Conservation (phyloP, 2,113 vertebrate genomes). For the Neotragus moschatus region DNA sequence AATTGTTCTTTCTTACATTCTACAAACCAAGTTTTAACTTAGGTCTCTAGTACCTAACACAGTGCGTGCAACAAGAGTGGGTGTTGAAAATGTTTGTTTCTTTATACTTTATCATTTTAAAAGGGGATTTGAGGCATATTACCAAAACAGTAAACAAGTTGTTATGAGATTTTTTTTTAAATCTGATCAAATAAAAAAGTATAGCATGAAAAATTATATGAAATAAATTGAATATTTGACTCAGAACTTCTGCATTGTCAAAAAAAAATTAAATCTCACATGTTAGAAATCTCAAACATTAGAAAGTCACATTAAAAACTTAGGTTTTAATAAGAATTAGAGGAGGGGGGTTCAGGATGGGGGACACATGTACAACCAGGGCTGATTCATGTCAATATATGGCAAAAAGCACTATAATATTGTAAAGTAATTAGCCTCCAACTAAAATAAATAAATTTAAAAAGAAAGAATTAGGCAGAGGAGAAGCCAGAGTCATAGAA, state of each 20-base stretch:
- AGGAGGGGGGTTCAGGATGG: not conserved
- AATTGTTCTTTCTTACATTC: not conserved
- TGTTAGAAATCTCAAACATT: not conserved
- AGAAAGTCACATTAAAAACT: not conserved
- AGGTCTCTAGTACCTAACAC: not conserved
- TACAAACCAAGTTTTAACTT: not conserved
- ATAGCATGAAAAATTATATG: not conserved
- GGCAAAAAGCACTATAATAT: not conserved
- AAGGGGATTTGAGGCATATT: not conserved
- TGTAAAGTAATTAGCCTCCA: not conserved
- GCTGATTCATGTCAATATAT: not conserved
- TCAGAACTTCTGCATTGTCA: not conserved
- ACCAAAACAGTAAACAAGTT: not conserved
- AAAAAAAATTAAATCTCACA: not conserved
- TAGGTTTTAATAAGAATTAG: not conserved
- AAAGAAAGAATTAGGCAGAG: not conserved
- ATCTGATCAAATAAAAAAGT: not conserved
- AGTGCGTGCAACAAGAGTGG: not conserved
- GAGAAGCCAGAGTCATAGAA: not conserved
- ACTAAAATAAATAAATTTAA: not conserved
- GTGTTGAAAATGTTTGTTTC: not conserved
- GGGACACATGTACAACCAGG: not conserved
- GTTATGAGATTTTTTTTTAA: not conserved
- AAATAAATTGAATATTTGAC: not conserved
- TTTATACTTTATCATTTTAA: not conserved